These are phyloP conservation scores for Drosophila flavopinicola DNA, from an alignment of 2,888 invertebrate species.

Conservation along the genomic window DNA sequence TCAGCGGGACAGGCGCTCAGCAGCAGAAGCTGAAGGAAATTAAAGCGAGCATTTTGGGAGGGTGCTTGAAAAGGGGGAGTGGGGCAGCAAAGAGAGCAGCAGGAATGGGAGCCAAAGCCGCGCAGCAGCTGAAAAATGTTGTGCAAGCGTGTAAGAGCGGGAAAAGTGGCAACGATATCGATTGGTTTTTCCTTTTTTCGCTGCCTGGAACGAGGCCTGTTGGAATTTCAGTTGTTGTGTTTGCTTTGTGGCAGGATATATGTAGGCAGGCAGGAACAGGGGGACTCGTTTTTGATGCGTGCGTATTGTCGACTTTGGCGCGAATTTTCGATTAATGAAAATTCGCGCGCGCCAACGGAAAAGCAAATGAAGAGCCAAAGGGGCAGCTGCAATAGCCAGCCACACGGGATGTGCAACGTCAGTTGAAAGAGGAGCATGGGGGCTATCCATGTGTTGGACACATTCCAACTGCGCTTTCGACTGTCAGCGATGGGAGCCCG, in stretches of 20 bases:
- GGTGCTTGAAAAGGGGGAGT: neutral
- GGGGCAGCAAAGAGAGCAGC: constrained; percentile 15
- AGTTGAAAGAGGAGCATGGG: constrained; percentile 10
- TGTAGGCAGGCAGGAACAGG: neutral
- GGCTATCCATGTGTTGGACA: neutral
- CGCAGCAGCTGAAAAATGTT: constrained; percentile 56
- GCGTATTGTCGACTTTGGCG: constrained; percentile 66
- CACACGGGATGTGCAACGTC: constrained; percentile 24
- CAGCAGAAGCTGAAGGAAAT: constrained; percentile 25
- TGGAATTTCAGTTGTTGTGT: constrained; percentile 61
- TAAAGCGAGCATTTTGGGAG: constrained; percentile 6
- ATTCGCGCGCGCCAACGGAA: constrained; percentile 40
- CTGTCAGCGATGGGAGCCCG: constrained; percentile 60
- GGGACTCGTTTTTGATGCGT: constrained; percentile 10
- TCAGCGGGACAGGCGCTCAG: constrained; percentile 61
- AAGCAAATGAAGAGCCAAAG: neutral
- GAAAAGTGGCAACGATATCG: constrained; percentile 62
- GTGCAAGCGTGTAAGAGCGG: constrained; percentile 44
- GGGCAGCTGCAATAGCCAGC: constrained; percentile 29
- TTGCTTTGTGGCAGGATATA: constrained; percentile 34
- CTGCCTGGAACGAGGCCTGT: constrained; percentile 51
- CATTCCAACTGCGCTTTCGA: constrained; percentile 67
- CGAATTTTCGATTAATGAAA: constrained; percentile 78
- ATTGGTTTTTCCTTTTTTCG: constrained; percentile 51
- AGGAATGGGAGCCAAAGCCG: too few relatives aligned